These are phyloP conservation scores for Hozukius guyotensis DNA, from an alignment of 2,797 vertebrate genomes.

Conservation along the genomic window DNA sequence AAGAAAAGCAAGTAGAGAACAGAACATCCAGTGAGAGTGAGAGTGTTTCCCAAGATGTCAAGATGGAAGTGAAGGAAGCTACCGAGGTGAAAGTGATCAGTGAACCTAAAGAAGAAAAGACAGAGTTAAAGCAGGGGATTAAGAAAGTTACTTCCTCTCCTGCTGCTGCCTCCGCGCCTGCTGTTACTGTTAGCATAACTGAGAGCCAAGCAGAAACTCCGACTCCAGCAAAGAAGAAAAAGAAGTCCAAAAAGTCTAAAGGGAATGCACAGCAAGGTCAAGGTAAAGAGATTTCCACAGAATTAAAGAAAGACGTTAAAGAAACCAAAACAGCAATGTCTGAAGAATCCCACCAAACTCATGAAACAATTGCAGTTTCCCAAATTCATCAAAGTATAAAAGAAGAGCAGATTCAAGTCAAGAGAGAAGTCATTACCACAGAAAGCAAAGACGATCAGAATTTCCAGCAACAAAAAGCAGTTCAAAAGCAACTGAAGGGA, in stretches of 20 bases:
- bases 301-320: conserved; percentile 55
- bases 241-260: conserved; percentile 84
- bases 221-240: conserved; percentile 75
- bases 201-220: conserved; percentile 62
- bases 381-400: conserved; percentile 63
- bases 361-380: conserved; percentile 55
- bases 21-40: conserved; percentile 55
- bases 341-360: conserved; percentile 59
- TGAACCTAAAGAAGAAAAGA: conserved; percentile 50
- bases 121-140: conserved; percentile 62
- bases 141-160: conserved; percentile 42
- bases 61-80: conserved; percentile 47
- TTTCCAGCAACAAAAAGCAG: conserved; percentile 61
- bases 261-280: conserved; percentile 56
- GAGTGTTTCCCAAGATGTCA: conserved; percentile 45
- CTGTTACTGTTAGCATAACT: conserved; percentile 21
- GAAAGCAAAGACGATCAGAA: conserved; percentile 69
- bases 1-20: conserved; percentile 62
- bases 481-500: conserved; percentile 71
- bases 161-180: conserved; percentile 4
- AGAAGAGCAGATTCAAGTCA: conserved; percentile 60
- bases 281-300: conserved; percentile 62
- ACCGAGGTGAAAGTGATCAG: conserved; percentile 55
- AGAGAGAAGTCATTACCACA: conserved; percentile 61
- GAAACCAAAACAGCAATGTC: conserved; percentile 53